Evolutionary conservation across 2,113 vertebrate genomes (phyloP).

Genomic region (Indicator maculatus): DNA sequence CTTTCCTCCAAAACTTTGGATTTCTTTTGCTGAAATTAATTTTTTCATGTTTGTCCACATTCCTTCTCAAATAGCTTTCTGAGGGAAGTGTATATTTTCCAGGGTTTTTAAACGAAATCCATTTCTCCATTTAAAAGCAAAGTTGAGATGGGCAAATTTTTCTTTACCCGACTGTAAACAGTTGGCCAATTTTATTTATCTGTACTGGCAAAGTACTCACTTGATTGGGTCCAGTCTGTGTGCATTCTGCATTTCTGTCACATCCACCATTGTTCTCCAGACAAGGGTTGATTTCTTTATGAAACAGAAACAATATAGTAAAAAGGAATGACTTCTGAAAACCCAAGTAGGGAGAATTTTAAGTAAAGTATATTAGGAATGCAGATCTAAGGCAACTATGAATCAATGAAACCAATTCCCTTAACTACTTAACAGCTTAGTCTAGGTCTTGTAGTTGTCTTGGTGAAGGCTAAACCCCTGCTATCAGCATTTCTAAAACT

Average conservation of each 20-base stretch:
- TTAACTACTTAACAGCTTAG: neutral
- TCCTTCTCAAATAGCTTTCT: neutral
- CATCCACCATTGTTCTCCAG: constrained; percentile 84
- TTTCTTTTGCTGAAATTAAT: neutral
- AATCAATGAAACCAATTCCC: neutral
- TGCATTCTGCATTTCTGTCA: constrained; percentile 84
- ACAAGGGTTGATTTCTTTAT: constrained; percentile 91
- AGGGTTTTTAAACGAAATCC: neutral
- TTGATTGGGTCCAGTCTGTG: constrained; percentile 90
- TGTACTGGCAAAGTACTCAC: constrained; percentile 65
- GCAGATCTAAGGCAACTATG: neutral
- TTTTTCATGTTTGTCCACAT: neutral
- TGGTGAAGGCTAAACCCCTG: neutral
- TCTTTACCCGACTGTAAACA: neutral
- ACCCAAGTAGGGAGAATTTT: neutral
- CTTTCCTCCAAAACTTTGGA: neutral
- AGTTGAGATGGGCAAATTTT: neutral
- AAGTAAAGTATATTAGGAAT: neutral
- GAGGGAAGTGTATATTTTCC: neutral
- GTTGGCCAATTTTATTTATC: neutral
- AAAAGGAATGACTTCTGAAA: neutral
- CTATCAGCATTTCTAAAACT: neutral
- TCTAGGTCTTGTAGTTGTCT: neutral
- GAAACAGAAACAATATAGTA: constrained; percentile 14
- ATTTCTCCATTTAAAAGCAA: neutral